Evolutionary conservation across 2,888 invertebrate genomes (phyloP).

Genomic region (Agrochola lota): DNA sequence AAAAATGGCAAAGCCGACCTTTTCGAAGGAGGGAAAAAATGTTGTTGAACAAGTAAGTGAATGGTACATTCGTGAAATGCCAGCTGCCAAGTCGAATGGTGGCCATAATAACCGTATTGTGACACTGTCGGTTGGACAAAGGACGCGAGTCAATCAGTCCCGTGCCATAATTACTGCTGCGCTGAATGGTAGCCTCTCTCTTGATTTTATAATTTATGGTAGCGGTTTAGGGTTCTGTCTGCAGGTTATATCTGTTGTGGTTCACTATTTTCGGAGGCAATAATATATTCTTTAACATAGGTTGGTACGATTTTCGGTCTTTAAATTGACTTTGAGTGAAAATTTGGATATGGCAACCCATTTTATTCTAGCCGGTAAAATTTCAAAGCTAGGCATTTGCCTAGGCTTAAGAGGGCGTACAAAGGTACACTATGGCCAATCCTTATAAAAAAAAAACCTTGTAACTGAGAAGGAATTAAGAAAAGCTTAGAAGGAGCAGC

Average conservation of each 20-base stretch:
- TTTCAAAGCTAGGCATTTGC: background rate
- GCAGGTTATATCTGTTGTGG: background rate
- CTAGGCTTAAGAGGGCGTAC: background rate
- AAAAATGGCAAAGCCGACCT: slow-evolving; percentile 77
- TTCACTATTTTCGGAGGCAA: background rate
- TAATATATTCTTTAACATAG: background rate
- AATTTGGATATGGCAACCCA: background rate
- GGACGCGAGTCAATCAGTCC: slow-evolving; percentile 58
- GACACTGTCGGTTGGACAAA: slow-evolving; percentile 72
- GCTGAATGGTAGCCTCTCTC: slow-evolving; percentile 35
- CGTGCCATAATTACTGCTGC: slow-evolving; percentile 54
- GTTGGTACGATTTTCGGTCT: background rate
- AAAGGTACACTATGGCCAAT: too few species aligned
- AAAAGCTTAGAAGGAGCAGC: too few species aligned
- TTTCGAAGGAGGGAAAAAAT: slow-evolving; percentile 79
- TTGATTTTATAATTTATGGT: slow-evolving; percentile 37
- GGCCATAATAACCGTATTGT: slow-evolving; percentile 71
- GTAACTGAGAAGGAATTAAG: too few species aligned
- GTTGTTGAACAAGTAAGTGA: slow-evolving; percentile 70
- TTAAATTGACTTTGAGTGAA: background rate
- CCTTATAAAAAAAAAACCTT: too few species aligned
- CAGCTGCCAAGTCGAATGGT: slow-evolving; percentile 75
- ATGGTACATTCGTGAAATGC: slow-evolving; percentile 81
- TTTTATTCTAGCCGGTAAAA: background rate
- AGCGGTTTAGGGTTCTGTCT: slow-evolving; percentile 9